These are phyloP conservation scores for Sinocyclocheilus maitianheensis DNA, from an alignment of 2,113 vertebrate species.

Conservation along the genomic window DNA sequence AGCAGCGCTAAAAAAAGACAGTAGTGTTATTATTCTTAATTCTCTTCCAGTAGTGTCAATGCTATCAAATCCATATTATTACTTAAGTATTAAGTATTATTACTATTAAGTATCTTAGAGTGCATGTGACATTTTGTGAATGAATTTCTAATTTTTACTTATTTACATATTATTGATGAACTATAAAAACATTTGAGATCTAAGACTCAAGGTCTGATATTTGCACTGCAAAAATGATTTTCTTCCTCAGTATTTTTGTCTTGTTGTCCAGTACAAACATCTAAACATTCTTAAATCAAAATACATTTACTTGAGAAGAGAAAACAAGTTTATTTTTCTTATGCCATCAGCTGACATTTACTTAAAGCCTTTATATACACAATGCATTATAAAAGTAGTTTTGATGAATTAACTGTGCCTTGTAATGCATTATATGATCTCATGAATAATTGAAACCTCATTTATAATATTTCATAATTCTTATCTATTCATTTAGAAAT, in stretches of 20 bases:
- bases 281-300: too few relatives aligned
- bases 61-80: neutral
- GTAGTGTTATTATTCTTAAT: neutral
- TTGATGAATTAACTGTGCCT: too few relatives aligned
- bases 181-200: neutral
- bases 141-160: neutral
- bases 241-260: too few relatives aligned
- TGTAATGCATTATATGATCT: too few relatives aligned
- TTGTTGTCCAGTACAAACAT: neutral
- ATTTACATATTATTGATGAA: neutral
- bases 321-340: too few relatives aligned
- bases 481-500: too few relatives aligned
- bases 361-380: too few relatives aligned
- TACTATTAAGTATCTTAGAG: neutral
- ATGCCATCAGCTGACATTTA: too few relatives aligned
- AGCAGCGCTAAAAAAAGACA: neutral
- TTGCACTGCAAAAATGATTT: neutral
- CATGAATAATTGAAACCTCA: too few relatives aligned
- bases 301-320: too few relatives aligned
- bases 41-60: neutral
- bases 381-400: too few relatives aligned
- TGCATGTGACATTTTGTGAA: neutral
- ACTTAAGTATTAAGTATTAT: neutral
- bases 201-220: neutral
- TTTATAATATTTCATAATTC: too few relatives aligned